A percentile compares a stretch with the other conserved stretches of the same genome.
phyloP scores from a whole-genome alignment of 2,113 vertebrate genomes.

The Argyrosomus japonicus region DNA sequence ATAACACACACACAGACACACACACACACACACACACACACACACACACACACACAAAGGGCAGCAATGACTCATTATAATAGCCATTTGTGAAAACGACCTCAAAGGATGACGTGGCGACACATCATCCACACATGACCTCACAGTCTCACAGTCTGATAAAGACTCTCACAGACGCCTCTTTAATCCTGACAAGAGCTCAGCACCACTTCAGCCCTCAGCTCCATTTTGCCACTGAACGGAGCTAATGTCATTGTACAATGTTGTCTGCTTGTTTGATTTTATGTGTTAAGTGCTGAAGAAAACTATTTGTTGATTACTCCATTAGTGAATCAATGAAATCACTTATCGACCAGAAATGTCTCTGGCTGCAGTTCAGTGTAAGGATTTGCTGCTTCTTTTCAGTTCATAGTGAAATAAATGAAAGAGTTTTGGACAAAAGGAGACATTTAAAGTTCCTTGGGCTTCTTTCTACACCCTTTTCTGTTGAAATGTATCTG shows the following conservation, averaged over 20 bases:
- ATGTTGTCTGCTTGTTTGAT: neutral
- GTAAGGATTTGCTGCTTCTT: neutral
- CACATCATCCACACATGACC: conserved; percentile 33
- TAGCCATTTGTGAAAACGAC: conserved; percentile 35
- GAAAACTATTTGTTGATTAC: neutral
- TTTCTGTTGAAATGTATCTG: too few species aligned
- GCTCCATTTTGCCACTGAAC: neutral
- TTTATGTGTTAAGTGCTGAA: too few species aligned
- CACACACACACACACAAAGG: conserved; percentile 41
- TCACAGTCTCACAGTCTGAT: conserved; percentile 42
- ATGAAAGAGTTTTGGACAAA: neutral
- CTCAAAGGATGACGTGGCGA: conserved; percentile 37
- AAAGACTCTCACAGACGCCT: conserved; percentile 14
- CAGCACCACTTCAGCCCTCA: neutral
- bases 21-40: neutral
- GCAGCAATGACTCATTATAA: conserved; percentile 54
- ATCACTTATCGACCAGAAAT: neutral
- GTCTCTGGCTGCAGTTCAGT: neutral
- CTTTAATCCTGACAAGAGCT: neutral
- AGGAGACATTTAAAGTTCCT: neutral
- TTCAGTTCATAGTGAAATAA: too few species aligned
- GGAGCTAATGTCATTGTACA: neutral
- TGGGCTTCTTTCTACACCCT: too few species aligned
- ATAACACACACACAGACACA: neutral
- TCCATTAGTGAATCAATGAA: too few species aligned